phyloP scores from a whole-genome alignment of 2,113 vertebrate species.

The Amblyornis subalaris region DNA sequence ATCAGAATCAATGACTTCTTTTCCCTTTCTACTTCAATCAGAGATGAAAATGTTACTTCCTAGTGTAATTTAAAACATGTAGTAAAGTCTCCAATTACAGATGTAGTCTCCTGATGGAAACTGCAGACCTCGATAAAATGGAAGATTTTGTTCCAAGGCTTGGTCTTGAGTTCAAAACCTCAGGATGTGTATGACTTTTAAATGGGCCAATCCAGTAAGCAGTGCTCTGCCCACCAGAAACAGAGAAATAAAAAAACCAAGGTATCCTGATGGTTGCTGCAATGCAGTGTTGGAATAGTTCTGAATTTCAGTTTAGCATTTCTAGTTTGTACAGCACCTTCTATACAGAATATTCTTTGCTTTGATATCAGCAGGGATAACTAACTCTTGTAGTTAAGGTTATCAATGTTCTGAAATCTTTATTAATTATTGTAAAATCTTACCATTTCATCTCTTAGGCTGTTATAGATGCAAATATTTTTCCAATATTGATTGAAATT shows the following conservation, averaged over 20 bases:
- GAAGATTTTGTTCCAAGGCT: not conserved
- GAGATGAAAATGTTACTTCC: not conserved
- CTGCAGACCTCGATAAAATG: not conserved
- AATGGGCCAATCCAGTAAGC: not conserved
- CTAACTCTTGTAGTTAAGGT: not conserved
- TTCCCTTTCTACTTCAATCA: not conserved
- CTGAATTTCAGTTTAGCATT: not conserved
- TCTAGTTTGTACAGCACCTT: not conserved
- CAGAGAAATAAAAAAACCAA: not conserved
- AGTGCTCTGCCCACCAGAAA: not conserved
- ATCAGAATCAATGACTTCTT: not conserved
- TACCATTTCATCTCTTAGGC: conserved; percentile 66
- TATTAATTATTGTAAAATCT: not conserved
- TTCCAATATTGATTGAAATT: conserved; percentile 89
- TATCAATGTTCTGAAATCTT: not conserved
- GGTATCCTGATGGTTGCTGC: not conserved
- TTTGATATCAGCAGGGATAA: not conserved
- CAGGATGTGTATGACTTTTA: not conserved
- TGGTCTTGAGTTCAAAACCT: not conserved
- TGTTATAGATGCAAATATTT: conserved; percentile 91
- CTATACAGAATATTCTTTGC: not conserved
- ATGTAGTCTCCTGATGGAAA: not conserved
- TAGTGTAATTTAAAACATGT: not conserved
- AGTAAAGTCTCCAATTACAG: not conserved
- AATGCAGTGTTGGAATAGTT: not conserved